A percentile compares a stretch with the other conserved stretches of the same genome.
Conservation (phyloP, 2,888 invertebrate genomes). For the Spicauda simplicius region DNA sequence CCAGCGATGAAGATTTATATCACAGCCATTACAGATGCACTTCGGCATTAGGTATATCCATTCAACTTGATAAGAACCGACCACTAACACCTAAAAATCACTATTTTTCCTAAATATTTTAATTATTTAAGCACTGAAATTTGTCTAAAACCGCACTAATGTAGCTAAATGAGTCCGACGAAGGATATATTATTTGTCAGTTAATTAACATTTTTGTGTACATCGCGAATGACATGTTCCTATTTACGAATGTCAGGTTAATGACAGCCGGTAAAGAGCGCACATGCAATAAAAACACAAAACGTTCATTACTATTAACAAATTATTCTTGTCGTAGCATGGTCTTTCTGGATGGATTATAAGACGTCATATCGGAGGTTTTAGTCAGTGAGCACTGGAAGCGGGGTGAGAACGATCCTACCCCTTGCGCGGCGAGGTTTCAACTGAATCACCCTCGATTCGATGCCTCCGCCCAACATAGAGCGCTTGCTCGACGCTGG, state of each 20-base stretch:
- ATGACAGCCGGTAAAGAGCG: slow-evolving; percentile 64
- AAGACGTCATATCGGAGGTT: slow-evolving; percentile 72
- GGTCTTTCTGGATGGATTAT: slow-evolving; percentile 59
- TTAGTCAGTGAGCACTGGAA: slow-evolving; percentile 70
- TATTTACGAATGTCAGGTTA: slow-evolving; percentile 58
- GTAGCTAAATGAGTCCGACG: slow-evolving; percentile 25
- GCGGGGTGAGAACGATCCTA: slow-evolving; percentile 68
- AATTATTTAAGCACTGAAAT: slow-evolving; percentile 50
- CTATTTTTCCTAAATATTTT: slow-evolving; percentile 42
- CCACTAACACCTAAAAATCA: slow-evolving; percentile 52
- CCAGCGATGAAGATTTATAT: slow-evolving; percentile 74
- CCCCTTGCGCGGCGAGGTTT: slow-evolving; percentile 75
- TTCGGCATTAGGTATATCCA: slow-evolving; percentile 75
- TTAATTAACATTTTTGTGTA: slow-evolving; percentile 46
- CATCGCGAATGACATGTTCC: slow-evolving; percentile 62
- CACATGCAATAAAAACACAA: slow-evolving; percentile 40
- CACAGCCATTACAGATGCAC: slow-evolving; percentile 77
- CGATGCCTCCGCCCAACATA: slow-evolving; percentile 83
- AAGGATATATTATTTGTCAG: slow-evolving; percentile 36
- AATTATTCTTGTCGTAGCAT: slow-evolving; percentile 39
- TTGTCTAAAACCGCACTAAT: slow-evolving; percentile 21
- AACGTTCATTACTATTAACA: slow-evolving; percentile 37
- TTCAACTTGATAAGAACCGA: slow-evolving; percentile 56
- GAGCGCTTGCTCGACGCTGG: slow-evolving; percentile 75
- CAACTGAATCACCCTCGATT: slow-evolving; percentile 81